These are phyloP conservation scores for Micropoecilia bifurca DNA, from an alignment of 2,797 vertebrate genomes.

Conservation along the genomic window DNA sequence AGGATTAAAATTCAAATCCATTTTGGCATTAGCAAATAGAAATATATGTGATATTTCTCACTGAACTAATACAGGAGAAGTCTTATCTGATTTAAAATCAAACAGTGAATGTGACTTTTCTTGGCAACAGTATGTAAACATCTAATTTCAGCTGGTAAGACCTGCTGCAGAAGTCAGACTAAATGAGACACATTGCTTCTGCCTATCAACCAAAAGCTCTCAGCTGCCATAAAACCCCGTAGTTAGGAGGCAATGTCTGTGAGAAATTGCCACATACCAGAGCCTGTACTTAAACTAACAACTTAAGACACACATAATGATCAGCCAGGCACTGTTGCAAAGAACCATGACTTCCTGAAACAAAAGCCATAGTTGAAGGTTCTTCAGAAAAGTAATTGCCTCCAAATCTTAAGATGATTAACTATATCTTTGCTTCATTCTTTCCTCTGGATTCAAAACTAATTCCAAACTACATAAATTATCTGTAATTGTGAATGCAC, in stretches of 20 bases:
- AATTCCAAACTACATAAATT: not conserved
- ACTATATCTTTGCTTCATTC: not conserved
- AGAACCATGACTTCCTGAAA: constrained; percentile 47
- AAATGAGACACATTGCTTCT: constrained; percentile 29
- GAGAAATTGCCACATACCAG: constrained; percentile 66
- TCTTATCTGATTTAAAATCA: not conserved
- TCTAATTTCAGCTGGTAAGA: constrained; percentile 4
- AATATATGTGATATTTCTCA: not conserved
- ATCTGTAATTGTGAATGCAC: not conserved
- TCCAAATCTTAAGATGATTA: not conserved
- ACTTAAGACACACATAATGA: constrained; percentile 54
- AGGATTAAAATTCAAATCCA: not conserved
- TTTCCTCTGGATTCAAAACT: not conserved
- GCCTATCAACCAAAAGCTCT: constrained; percentile 71
- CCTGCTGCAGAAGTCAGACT: constrained; percentile 24
- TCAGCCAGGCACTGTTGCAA: constrained; percentile 38
- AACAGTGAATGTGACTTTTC: not conserved
- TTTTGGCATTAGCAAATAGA: not conserved
- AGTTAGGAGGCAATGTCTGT: constrained; percentile 57
- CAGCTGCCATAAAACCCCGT: constrained; percentile 61
- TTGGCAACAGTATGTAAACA: not conserved
- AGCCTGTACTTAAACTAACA: constrained; percentile 56
- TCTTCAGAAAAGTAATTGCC: not conserved
- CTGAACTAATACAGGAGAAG: not conserved
- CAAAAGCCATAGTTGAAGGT: not conserved